Base-by-base conservation (phyloP, 2,888 invertebrate species). In the Caenorhabditis sp. region DNA sequence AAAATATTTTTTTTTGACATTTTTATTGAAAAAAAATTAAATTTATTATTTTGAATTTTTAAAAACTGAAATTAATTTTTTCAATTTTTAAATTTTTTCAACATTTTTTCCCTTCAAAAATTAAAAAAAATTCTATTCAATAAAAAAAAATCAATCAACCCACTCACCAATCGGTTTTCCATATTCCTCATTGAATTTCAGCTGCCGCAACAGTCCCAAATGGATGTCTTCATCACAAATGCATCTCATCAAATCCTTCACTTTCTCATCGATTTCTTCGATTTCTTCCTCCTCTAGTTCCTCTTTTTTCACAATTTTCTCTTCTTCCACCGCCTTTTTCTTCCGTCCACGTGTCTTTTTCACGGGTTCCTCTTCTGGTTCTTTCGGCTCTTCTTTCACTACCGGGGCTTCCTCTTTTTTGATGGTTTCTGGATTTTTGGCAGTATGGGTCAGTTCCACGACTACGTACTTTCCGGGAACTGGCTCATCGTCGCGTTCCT, bases 191-290 rank as follows among this genome's bases (percentile, higher is more conserved):
- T 82, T 82, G 60, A 72, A 82, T 37, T 82, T 77, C 58, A 82
- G 37, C 40, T 77, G 77, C 50, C 68, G 76, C 62, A 82, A 51
- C 22, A 82, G 56, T 2, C 72, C 71, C 53, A 82, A 47, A 72
- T 82, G 81, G 4, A 71, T 62, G 40, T 82, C 81, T 35, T 82
- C 81, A 58, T 82, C 77, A 47, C 81, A 82, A 26, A 82, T 82
- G 50, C 51, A 64, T 32, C 55, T 77, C 71, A 82, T 68, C 50
- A 82, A 47, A 3, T 74, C 65, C 24, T 65, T 58, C n/a, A 82
- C 65, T 6, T 37, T 51, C 53, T 72, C 32, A 37, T 70, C 62
- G 13, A 55, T 53, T 3, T 65, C 58, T n/a, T 72, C 58, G 3
- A 24, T 18, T 11, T 58, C 24, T 37, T 68, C 58, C n/a, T 22